Evolutionary conservation across 2,113 vertebrate genomes (phyloP).

Genomic region (Colius striatus): DNA sequence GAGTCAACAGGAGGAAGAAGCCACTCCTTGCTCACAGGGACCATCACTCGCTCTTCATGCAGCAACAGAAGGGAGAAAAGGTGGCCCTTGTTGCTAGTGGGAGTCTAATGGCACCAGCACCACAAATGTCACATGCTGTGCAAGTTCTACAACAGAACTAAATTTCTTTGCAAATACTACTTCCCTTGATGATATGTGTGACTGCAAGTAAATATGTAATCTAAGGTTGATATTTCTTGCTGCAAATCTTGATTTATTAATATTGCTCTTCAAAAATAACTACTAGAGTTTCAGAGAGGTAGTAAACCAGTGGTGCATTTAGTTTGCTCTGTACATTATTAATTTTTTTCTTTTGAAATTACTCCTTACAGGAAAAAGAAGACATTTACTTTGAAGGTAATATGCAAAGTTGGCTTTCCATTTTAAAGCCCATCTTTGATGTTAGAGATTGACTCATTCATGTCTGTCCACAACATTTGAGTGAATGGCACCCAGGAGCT

Average conservation of each 20-base stretch:
- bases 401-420: not conserved
- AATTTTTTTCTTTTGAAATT: not conserved
- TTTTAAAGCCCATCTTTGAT: not conserved
- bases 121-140: not conserved
- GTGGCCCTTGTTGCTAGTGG: too few relatives aligned
- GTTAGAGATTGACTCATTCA: not conserved
- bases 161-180: not conserved
- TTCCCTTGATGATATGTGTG: fast-evolving
- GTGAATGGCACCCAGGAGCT: not conserved
- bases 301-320: not conserved
- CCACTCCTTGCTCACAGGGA: not conserved
- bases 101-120: not conserved
- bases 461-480: not conserved
- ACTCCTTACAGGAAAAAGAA: not conserved
- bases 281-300: not conserved
- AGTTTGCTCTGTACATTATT: not conserved
- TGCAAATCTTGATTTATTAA: not conserved
- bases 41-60: not conserved
- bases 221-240: not conserved
- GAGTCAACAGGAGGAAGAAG: not conserved
- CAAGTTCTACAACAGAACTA: not conserved
- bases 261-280: not conserved
- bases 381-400: not conserved
- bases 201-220: not conserved
- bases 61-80: too few relatives aligned